Evolutionary conservation across 2,888 invertebrate genomes (phyloP).

Genomic region (Hoplodrina ambigua): DNA sequence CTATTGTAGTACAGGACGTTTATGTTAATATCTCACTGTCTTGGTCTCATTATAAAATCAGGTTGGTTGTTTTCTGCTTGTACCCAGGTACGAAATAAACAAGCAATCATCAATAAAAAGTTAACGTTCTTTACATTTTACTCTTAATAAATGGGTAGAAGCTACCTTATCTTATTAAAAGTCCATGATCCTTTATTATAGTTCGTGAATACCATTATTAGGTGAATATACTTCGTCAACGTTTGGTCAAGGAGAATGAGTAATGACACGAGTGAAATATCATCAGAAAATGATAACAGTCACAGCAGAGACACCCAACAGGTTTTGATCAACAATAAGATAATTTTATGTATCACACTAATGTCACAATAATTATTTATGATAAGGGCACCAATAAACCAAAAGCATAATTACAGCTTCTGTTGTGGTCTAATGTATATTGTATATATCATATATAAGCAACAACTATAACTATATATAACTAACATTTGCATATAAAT

Average conservation of each 20-base stretch:
- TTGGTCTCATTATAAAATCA: neutral
- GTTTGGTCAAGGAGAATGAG: slow-evolving; percentile 69
- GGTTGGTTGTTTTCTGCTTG: slow-evolving; percentile 42
- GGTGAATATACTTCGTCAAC: slow-evolving; percentile 25
- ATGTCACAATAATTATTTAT: slow-evolving; percentile 41
- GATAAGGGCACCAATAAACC: slow-evolving; percentile 33
- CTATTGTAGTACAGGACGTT: no score
- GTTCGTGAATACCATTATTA: slow-evolving; percentile 1
- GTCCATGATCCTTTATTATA: slow-evolving; percentile 3
- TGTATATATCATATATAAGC: no score
- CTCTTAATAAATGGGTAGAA: neutral
- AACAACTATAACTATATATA: no score
- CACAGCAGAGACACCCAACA: slow-evolving; percentile 73
- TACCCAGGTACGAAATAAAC: slow-evolving; percentile 2
- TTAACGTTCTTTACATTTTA: slow-evolving; percentile 1
- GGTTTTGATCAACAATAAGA: slow-evolving; percentile 69
- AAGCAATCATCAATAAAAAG: slow-evolving; percentile 13
- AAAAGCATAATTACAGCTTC: slow-evolving; percentile 24
- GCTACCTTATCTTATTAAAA: neutral
- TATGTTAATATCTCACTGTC: no score
- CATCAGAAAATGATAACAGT: slow-evolving; percentile 71
- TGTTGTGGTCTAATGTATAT: slow-evolving; percentile 24
- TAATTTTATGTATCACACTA: slow-evolving; percentile 57
- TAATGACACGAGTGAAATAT: slow-evolving; percentile 67
- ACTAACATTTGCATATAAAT: neutral